Evolutionary conservation across 2,888 invertebrate species (phyloP).

Genomic region (Malthinus flaveolus): DNA sequence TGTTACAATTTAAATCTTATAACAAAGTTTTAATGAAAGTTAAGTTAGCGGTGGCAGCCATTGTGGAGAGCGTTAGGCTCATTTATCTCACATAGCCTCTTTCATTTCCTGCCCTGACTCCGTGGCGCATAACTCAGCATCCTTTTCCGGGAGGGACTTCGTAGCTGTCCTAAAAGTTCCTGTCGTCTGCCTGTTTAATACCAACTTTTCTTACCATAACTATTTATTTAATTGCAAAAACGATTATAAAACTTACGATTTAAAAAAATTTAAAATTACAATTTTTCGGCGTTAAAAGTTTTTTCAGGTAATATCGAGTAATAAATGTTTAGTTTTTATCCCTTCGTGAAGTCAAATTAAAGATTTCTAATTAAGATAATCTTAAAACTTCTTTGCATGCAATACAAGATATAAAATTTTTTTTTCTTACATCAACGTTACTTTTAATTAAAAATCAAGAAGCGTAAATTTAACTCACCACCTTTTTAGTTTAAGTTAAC

Average conservation of each 20-base stretch:
- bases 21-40: conserved; percentile 48
- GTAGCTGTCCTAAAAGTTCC: conserved; percentile 35
- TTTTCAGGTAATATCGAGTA: not conserved
- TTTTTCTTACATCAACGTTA: no score
- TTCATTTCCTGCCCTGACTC: conserved; percentile 47
- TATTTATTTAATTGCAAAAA: conserved; percentile 7
- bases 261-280: not conserved
- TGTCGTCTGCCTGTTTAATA: conserved; percentile 36
- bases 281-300: not conserved
- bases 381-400: conserved; percentile 1
- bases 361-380: conserved; percentile 7
- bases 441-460: no score
- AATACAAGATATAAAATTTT: not conserved
- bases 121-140: conserved; percentile 45
- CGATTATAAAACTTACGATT: conserved; percentile 2
- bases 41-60: conserved; percentile 43
- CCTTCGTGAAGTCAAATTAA: conserved; percentile 3
- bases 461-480: no score
- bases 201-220: conserved; percentile 28
- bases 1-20: conserved; percentile 44
- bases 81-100: conserved; percentile 48
- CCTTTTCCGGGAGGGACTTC: conserved; percentile 41
- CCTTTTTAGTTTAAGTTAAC: no score
- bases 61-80: conserved; percentile 42
- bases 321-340: conserved; percentile 1